Base-by-base conservation (phyloP, 2,888 invertebrate species). In the Laspeyria flexula region DNA sequence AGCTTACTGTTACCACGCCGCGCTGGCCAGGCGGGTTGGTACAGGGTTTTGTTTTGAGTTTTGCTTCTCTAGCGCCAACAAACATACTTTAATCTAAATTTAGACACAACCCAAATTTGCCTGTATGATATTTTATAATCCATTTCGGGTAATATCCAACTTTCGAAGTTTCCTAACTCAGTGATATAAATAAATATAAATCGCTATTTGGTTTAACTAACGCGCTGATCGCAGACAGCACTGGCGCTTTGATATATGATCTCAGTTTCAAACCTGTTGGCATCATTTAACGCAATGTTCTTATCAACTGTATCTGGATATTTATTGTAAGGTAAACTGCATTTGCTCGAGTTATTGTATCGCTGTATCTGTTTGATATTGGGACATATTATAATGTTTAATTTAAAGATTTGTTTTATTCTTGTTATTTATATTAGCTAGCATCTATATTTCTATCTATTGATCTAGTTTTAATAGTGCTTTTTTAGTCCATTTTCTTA, bases 131-230 rank as follows among this genome's bases (percentile, higher is more conserved):
- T 10, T 12, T 12, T 16, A 41, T 30, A 12, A 12, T 18, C 25
- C 7, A 12, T 38, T 41, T 44, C 41, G 15, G 34, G 44, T 23
- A 44, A 46, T 43, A 35, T 60, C 37, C 37, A 34, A 23, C n/a
- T 43, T 47, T 46, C 1, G 34, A 47, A 5, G 43, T 35, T 67
- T 63, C 47, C 4, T 63, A 43, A 46, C 53, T 57, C 56, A 27
- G 5, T 44, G 48, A 29, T 6, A 43, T 53, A 45, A 59, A 59
- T 55, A 44, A 34, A 37, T 62, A 45, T 47, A 57, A 61, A 65
- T 65, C 49, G 50, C 15, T 13, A 50, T 44, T 43, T 29, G 48
- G 49, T 64, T 42, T 67, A 68, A 68, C 65, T 51, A 57, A 55
- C 50, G 9, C 34, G 54, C 39, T 59, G 66, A 69, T 48, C 48